Evolutionary conservation across 2,888 invertebrate genomes (phyloP), one percentile per base, ranked within the genome.

Genomic region (Nesidiocoris tenuis): DNA sequence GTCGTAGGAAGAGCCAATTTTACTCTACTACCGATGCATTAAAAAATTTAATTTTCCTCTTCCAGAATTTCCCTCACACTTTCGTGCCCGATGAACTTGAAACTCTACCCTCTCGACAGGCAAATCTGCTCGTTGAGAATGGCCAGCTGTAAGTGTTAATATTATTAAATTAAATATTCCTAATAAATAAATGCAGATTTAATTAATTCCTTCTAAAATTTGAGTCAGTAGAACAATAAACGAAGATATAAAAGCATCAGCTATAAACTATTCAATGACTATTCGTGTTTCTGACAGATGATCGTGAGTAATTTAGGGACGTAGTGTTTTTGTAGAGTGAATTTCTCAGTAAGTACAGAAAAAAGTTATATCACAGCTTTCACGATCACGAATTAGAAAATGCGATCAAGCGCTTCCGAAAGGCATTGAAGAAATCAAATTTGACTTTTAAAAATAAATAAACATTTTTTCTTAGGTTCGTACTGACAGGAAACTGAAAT

Each of bases 21-120:
- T n/a, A n/a, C n/a, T n/a, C n/a, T n/a, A n/a, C n/a, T n/a, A n/a
- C n/a, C n/a, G n/a, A n/a, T n/a, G n/a, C n/a, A n/a, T n/a, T n/a
- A n/a, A n/a, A n/a, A n/a, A n/a, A n/a, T n/a, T n/a, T n/a, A n/a
- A n/a, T 59, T 59, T 59, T 19, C 59, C 5, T 59, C 59, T 19
- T 85, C 75, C 87, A 94, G 98, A 84, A 93, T 98, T 85, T 97
- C 98, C 56, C 87, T 98, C 82, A 96, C 96, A 70, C 88, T 98
- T 80, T 94, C 96, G 75, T 98, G 98, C 83, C 97, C 97, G 77
- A 98, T 98, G 98, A 94, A 96, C 85, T 87, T 98, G 82, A 96
- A 96, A 86, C 88, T 97, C 80, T 98, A 98, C 86, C 98, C 98
- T 3, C 85, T 98, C 85, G 98, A 98, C 86, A 91, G 94, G 82